Evolutionary conservation across 2,113 vertebrate genomes (phyloP), one percentile per base, ranked within the genome.

Genomic region (Oryzias woworae): DNA sequence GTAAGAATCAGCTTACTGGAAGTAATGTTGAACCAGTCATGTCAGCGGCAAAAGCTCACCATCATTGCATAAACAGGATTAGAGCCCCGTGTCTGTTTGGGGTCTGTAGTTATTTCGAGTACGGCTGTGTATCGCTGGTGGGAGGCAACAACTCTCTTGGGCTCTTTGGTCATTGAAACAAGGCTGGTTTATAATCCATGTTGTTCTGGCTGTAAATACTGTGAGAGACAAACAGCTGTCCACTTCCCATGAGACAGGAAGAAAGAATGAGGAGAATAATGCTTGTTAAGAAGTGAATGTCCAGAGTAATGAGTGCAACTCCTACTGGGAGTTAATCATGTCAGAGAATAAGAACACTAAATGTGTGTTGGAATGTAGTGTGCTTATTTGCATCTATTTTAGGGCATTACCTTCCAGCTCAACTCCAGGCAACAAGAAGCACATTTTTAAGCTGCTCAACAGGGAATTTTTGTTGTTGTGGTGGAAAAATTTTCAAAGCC

Each of bases 181-280:
- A 74, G 65, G 62, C 62, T 69, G 66, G 69, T 74, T 20, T 77
- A 56, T 68, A 56, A 74, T 71, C 69, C 62, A 53, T 62, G 81
- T 71, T 82, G 77, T 75, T 82, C 65, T 54, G 63, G 56, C 59
- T 26, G 54, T 49, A 22, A 41, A 58, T 73, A 71, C 43, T 43
- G 53, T 84, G 85, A 82, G 82, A 85, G 79, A 81, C 58, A 52
- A 81, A 71, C 54, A 10, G 42, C 45, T 79, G 62, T 70, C 47
- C 26, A 44, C 74, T 86, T 85, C 85, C 78, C 80, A 80, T 77
- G 78, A 76, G 66, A 58, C 62, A 63, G 24, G 45, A 50, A 43
- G 22, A 66, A 56, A 43, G 57, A 64, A 7, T 14, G 43, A 60
- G 14, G 45, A 70, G 28, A 45, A 44, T 51, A 41, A 67, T 63